phyloP scores from a whole-genome alignment of 2,888 invertebrate genomes.

The Hydriomena furcata region DNA sequence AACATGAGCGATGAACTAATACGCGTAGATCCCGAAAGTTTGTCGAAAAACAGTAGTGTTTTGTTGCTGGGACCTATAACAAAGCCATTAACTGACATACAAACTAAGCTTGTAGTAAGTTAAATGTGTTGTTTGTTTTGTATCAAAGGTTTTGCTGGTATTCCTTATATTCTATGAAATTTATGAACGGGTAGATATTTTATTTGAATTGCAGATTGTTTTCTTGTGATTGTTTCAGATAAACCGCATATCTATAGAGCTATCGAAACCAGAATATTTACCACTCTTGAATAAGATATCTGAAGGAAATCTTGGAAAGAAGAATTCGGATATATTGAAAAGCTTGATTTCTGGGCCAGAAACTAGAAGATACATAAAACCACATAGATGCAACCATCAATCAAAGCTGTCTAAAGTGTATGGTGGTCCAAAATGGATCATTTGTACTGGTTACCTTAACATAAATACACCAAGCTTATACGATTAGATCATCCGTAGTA shows the following conservation, averaged over 20 bases:
- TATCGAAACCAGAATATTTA: constrained; percentile 67
- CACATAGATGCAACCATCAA: constrained; percentile 74
- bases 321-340: constrained; percentile 56
- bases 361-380: constrained; percentile 73
- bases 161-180: no score
- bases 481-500: constrained; percentile 61
- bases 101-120: constrained; percentile 69
- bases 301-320: constrained; percentile 53
- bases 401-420: constrained; percentile 63
- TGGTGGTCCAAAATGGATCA: constrained; percentile 71
- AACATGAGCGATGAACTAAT: constrained; percentile 63
- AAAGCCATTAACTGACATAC: constrained; percentile 58
- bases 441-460: constrained; percentile 75
- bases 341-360: constrained; percentile 63
- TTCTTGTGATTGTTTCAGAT: constrained; percentile 57
- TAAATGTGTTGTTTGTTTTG: constrained; percentile 3
- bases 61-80: constrained; percentile 71
- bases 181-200: no score
- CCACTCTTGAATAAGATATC: constrained; percentile 67
- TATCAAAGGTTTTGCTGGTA: no score
- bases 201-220: no score
- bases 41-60: constrained; percentile 67
- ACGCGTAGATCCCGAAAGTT: constrained; percentile 69
- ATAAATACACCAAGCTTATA: constrained; percentile 72
- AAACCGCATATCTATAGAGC: constrained; percentile 64